These are phyloP conservation scores for Ormyrus pomaceus DNA, from an alignment of 2,888 invertebrate species.

Conservation along the genomic window DNA sequence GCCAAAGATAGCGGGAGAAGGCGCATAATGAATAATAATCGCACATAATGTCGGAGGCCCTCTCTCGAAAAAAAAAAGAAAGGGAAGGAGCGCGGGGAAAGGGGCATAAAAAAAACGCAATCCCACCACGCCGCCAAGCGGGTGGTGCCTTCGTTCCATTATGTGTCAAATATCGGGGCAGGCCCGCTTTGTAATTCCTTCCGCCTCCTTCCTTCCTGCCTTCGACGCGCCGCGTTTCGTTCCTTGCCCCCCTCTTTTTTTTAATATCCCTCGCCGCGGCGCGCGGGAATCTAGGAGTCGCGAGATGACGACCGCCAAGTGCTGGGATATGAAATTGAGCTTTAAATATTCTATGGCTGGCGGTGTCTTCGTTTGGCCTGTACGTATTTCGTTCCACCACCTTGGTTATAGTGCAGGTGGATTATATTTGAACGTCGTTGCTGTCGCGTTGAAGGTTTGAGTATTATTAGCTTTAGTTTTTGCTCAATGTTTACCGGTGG, in stretches of 20 bases:
- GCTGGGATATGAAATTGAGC: constrained; percentile 74
- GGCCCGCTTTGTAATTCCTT: constrained; percentile 67
- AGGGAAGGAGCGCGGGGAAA: neutral
- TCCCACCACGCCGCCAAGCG: constrained; percentile 44
- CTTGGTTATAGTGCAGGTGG: neutral
- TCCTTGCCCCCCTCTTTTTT: constrained; percentile 18
- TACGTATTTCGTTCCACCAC: neutral
- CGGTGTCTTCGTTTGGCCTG: constrained; percentile 47
- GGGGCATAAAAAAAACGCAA: constrained; percentile 39
- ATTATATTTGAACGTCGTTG: constrained; percentile 12
- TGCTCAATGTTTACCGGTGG: no score
- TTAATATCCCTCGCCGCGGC: constrained; percentile 60
- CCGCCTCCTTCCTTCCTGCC: constrained; percentile 37
- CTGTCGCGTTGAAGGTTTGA: no score
- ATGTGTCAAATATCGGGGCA: constrained; percentile 67
- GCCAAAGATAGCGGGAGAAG: constrained; percentile 60
- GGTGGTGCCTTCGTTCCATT: constrained; percentile 62
- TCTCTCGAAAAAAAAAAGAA: constrained; percentile 5
- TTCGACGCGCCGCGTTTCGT: neutral
- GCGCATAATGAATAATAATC: constrained; percentile 73
- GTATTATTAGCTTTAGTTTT: no score
- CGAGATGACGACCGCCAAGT: constrained; percentile 45
- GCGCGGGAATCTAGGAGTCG: constrained; percentile 54
- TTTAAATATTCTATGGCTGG: constrained; percentile 75
- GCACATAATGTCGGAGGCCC: constrained; percentile 63